Base-by-base conservation (phyloP, 2,888 invertebrate genomes). In the Andrena marginata region DNA sequence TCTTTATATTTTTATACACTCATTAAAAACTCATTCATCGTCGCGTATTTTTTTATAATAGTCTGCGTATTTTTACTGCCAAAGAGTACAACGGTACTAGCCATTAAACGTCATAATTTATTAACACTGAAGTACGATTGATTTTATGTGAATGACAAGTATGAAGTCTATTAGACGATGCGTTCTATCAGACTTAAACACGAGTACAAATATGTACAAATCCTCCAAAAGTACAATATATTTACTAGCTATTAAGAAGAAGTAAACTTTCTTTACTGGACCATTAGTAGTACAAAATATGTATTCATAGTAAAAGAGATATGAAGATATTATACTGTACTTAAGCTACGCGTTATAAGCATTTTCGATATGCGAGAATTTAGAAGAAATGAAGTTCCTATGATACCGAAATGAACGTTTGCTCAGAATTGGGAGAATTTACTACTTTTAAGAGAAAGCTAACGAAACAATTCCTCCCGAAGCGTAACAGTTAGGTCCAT, bases 381-480 rank as follows among this genome's bases (percentile, higher is more conserved):
- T 75, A 77, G 70, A 67, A 60, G 71, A 68, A 67, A 76, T 74
- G 77, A 84, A 86, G 87, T 88, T 90, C 85, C 82, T 89, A 87
- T 63, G 35, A 76, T 79, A 74, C 62, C 75, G 84, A 83, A 85
- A 78, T 80, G 75, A 78, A 31, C n/a, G 75, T 56, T 85, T 85
- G 85, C 87, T 86, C 87, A 85, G 77, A 77, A 68, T 26, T 60
- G 51, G 56, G 70, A 72, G 59, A 75, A 77, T 69, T 75, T 79
- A 75, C 16, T 82, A 79, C 35, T 8, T 64, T 33, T 79, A 72
- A 85, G 72, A 78, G 54, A 69, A 62, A 72, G 73, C 63, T 63
- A 26, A 76, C 62, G 48, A 81, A 68, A 35, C 72, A 75, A 69
- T 77, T 70, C 69, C 62, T 74, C 79, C 75, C 74, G 56, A 78